A percentile compares a stretch with the other conserved stretches of the same genome.
These are phyloP conservation scores for Hoplias malabaricus DNA, from an alignment of 2,113 vertebrate genomes.

Conservation along the genomic window DNA sequence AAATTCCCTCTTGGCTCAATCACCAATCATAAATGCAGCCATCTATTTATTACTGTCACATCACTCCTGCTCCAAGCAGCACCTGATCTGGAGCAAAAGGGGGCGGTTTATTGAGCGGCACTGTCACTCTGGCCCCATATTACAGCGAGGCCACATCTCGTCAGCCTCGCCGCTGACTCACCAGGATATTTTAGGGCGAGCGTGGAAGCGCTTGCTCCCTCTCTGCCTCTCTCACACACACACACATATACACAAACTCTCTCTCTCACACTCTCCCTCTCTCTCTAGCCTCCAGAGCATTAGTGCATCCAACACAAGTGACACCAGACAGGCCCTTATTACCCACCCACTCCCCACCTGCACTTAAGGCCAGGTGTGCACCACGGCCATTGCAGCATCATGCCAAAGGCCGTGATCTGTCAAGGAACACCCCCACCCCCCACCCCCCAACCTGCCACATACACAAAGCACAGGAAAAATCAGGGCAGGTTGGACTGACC, in stretches of 20 bases:
- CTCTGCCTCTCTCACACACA: too few species aligned
- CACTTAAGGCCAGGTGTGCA: background rate
- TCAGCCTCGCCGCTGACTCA: conserved; percentile 44
- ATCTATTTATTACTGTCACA: conserved; percentile 17
- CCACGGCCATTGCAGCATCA: background rate
- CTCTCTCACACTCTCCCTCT: background rate
- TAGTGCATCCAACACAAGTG: background rate
- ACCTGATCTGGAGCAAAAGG: conserved; percentile 16
- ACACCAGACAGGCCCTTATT: background rate
- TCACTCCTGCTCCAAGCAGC: conserved; percentile 15
- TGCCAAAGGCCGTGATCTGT: background rate
- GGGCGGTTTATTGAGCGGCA: conserved; percentile 8
- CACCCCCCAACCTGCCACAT: background rate
- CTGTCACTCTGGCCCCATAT: conserved; percentile 17
- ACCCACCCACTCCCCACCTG: background rate
- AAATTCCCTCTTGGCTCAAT: background rate
- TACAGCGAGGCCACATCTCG: conserved; percentile 28
- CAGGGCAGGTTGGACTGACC: background rate
- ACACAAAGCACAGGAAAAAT: background rate
- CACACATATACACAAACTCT: too few species aligned
- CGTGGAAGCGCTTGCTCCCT: conserved; percentile 20
- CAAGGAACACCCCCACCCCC: background rate
- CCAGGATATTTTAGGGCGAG: conserved; percentile 40
- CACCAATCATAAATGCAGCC: conserved; percentile 21
- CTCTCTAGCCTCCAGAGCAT: conserved; percentile 14